phyloP scores from a whole-genome alignment of 2,797 vertebrate species.

The Xerus rutilus region DNA sequence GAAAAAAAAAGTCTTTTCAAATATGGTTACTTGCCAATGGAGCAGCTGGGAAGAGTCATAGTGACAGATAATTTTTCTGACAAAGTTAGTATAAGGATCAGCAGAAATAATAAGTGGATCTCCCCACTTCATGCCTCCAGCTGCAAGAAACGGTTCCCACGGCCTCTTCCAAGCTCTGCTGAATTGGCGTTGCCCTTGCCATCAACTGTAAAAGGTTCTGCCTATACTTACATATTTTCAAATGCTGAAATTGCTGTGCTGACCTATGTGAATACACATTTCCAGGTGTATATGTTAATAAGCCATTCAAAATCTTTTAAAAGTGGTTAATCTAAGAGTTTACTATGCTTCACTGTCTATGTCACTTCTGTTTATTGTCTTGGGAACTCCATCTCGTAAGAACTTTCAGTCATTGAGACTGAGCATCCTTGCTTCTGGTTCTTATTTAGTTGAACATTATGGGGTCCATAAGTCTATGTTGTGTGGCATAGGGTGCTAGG shows the following conservation, averaged over 20 bases:
- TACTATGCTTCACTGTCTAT: neutral
- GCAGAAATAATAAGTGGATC: slow-evolving; percentile 78
- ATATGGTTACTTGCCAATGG: slow-evolving; percentile 67
- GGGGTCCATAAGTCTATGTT: neutral
- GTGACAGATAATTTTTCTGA: slow-evolving; percentile 71
- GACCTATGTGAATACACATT: slow-evolving; percentile 52
- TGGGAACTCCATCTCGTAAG: neutral
- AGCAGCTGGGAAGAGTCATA: slow-evolving; percentile 74
- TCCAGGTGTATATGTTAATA: slow-evolving; percentile 29
- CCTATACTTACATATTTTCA: neutral
- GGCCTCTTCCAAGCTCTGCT: slow-evolving; percentile 46
- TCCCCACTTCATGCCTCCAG: slow-evolving; percentile 60
- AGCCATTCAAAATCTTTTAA: neutral
- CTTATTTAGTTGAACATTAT: neutral
- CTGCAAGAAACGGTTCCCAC: slow-evolving; percentile 44
- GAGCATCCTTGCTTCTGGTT: neutral
- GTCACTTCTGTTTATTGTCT: neutral
- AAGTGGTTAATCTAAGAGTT: slow-evolving; percentile 18
- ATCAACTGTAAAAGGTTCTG: neutral
- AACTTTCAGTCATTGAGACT: neutral
- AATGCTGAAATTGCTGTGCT: slow-evolving; percentile 34
- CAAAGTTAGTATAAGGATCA: slow-evolving; percentile 75
- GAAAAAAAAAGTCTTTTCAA: slow-evolving; percentile 71
- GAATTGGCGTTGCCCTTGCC: neutral
- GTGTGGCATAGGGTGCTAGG: no score